Conservation (phyloP, 2,888 invertebrate species). For the Epinotia demarniana region DNA sequence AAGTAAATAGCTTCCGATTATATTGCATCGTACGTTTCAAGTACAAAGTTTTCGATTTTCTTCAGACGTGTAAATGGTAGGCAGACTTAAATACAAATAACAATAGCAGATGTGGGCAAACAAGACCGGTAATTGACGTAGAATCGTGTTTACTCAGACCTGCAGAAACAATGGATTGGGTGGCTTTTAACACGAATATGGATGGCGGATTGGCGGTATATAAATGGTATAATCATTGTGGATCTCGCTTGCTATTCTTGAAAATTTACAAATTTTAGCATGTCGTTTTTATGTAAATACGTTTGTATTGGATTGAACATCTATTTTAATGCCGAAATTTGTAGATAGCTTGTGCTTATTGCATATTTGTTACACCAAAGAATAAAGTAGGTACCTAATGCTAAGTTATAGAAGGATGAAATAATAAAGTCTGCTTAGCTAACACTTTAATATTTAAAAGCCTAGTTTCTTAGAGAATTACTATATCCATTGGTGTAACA, state of each 20-base stretch:
- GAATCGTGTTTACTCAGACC: conserved; percentile 27
- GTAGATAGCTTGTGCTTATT: neutral
- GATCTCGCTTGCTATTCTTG: conserved; percentile 7
- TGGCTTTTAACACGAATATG: conserved; percentile 25
- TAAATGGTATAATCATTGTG: conserved; percentile 8
- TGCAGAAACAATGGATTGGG: conserved; percentile 25
- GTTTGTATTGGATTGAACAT: neutral
- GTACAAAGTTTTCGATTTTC: neutral
- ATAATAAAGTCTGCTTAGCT: neutral
- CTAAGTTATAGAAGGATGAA: neutral
- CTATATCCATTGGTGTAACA: neutral
- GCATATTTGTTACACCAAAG: neutral
- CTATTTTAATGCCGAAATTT: neutral
- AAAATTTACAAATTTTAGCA: neutral
- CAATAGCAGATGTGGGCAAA: conserved; percentile 18
- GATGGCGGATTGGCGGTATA: conserved; percentile 11
- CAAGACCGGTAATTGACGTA: conserved; percentile 30
- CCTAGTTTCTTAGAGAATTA: neutral
- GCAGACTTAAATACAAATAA: conserved; percentile 15
- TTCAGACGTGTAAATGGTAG: conserved; percentile 11
- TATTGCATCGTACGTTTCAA: neutral
- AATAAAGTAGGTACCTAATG: neutral
- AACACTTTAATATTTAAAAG: neutral
- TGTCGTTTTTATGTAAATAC: neutral
- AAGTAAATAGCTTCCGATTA: conserved; percentile 1